phyloP scores from a whole-genome alignment of 2,797 vertebrate species.

The Gallinago solitaria region DNA sequence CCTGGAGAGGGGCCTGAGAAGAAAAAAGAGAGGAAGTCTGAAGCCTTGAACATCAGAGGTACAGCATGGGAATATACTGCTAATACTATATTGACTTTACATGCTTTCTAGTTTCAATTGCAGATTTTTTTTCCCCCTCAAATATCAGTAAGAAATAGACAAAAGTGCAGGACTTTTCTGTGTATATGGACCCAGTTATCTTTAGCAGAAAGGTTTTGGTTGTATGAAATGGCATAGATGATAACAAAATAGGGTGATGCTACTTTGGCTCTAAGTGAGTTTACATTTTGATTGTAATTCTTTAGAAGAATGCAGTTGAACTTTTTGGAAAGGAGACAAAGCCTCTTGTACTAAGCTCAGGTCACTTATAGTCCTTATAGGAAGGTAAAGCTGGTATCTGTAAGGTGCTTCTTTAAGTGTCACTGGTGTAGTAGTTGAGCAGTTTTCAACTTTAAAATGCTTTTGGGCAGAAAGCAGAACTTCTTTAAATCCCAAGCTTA shows the following conservation, averaged over 20 bases:
- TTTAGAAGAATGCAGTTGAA: background rate
- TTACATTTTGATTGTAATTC: background rate
- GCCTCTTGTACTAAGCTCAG: background rate
- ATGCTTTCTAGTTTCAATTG: background rate
- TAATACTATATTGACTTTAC: background rate
- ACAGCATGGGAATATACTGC: background rate
- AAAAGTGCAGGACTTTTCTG: background rate
- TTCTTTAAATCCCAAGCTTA: background rate
- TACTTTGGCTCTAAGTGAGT: background rate
- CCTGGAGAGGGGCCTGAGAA: conserved; percentile 38
- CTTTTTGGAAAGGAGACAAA: background rate
- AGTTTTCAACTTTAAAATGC: background rate
- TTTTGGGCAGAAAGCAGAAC: background rate
- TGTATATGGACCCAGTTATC: background rate
- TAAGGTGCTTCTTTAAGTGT: background rate
- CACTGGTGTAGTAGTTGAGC: background rate
- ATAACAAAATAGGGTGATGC: background rate
- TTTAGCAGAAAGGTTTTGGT: background rate
- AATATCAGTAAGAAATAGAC: background rate
- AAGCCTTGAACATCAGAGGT: conserved; percentile 88
- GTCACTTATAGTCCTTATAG: background rate
- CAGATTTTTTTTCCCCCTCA: background rate
- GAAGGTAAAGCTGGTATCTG: background rate
- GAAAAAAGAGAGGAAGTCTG: conserved; percentile 76
- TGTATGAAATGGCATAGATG: background rate